Evolutionary conservation across 1,140 invertebrate genomes (phyloP).

Genomic region (Tetramorium alpestre): DNA sequence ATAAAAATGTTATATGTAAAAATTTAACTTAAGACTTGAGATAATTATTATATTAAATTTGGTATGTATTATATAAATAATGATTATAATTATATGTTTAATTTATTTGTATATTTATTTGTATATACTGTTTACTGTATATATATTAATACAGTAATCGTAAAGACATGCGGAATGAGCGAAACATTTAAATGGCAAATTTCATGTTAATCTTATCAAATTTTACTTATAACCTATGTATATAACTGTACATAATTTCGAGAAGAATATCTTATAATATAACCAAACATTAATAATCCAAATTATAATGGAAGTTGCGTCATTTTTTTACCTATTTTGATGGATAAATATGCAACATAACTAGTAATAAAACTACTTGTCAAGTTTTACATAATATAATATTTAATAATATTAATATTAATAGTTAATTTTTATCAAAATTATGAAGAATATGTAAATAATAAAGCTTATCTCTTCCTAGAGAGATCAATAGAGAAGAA

Average conservation of each 20-base stretch:
- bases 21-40: not conserved
- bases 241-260: not conserved
- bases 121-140: no score
- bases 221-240: slow-evolving; percentile 16
- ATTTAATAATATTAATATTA: not conserved
- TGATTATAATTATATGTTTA: not conserved
- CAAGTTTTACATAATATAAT: not conserved
- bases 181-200: slow-evolving; percentile 19
- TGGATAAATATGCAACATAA: not conserved
- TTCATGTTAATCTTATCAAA: slow-evolving; percentile 18
- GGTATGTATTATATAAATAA: not conserved
- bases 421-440: not conserved
- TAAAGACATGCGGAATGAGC: not conserved
- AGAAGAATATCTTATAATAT: not conserved
- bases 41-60: not conserved
- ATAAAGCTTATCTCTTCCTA: not conserved
- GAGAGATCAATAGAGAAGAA: not conserved
- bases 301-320: slow-evolving; percentile 9
- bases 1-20: not conserved
- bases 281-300: not conserved
- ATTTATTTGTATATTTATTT: not conserved
- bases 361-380: slow-evolving; percentile 18
- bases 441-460: not conserved
- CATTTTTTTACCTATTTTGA: not conserved
- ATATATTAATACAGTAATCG: not conserved